Percentiles rank a stretch among this genome's conserved stretches.
These are phyloP conservation scores for Oligia fasciuncula DNA, from an alignment of 2,888 invertebrate genomes.

Conservation along the genomic window DNA sequence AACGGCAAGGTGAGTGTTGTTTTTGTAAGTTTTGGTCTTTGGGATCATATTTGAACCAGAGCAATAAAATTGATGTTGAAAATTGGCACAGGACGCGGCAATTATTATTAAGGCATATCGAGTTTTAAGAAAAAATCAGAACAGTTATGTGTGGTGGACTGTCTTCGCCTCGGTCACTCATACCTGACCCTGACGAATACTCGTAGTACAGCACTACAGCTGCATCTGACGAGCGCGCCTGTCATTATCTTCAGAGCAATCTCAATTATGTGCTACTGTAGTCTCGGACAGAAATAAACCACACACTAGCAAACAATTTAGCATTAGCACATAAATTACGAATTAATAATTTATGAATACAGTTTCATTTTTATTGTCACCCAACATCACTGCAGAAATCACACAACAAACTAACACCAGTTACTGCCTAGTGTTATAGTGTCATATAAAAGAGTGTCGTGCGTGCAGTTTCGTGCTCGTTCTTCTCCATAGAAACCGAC, in stretches of 20 bases:
- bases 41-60: background rate
- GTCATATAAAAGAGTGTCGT: too few species aligned
- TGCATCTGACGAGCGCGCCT: background rate
- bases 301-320: background rate
- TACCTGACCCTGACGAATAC: background rate
- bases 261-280: background rate
- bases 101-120: background rate
- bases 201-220: background rate
- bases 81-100: background rate
- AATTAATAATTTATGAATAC: background rate
- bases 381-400: background rate
- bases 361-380: background rate
- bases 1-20: too few species aligned
- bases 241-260: conserved; percentile 4
- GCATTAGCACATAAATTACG: background rate
- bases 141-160: background rate
- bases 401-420: background rate
- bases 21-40: background rate
- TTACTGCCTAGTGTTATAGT: too few species aligned
- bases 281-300: background rate
- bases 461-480: too few species aligned
- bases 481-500: too few species aligned
- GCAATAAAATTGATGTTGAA: background rate
- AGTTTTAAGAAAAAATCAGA: background rate
- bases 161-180: background rate